phyloP scores from a whole-genome alignment of 2,797 vertebrate genomes.

The Hyperoplus immaculatus region DNA sequence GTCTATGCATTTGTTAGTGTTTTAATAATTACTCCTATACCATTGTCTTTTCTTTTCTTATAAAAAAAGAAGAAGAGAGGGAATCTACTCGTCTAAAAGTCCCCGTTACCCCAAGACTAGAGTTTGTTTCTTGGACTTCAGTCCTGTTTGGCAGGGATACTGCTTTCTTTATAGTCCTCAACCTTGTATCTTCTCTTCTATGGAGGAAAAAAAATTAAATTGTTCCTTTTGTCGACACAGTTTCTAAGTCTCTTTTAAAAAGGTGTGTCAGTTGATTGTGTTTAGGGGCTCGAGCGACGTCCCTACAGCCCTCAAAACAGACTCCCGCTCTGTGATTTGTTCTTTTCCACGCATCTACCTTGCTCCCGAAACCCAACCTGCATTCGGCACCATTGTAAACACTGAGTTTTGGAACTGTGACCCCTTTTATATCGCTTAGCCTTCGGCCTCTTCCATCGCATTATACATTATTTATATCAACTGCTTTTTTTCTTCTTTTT shows the following conservation, averaged over 20 bases:
- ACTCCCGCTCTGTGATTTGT: conserved; percentile 42
- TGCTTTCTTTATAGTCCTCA: conserved; percentile 58
- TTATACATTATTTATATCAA: conserved; percentile 41
- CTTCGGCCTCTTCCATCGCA: conserved; percentile 44
- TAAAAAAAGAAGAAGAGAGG: conserved; percentile 74
- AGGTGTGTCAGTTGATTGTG: conserved; percentile 73
- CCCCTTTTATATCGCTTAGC: conserved; percentile 38
- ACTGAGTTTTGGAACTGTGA: conserved; percentile 65
- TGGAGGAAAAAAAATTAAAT: conserved; percentile 40
- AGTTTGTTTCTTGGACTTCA: conserved; percentile 59
- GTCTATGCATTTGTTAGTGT: conserved; percentile 88
- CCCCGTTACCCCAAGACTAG: conserved; percentile 63
- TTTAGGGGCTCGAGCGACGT: conserved; percentile 44
- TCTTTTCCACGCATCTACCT: conserved; percentile 22
- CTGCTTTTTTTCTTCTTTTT: conserved; percentile 17
- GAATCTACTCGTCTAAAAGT: conserved; percentile 81
- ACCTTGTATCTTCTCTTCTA: conserved; percentile 51
- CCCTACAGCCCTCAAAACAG: conserved; percentile 42
- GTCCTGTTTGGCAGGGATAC: conserved; percentile 59
- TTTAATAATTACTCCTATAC: conserved; percentile 81
- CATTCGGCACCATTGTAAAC: conserved; percentile 78
- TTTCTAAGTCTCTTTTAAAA: conserved; percentile 63
- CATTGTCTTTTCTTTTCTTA: conserved; percentile 77
- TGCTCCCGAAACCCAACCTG: conserved; percentile 41
- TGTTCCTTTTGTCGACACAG: conserved; percentile 56